phyloP scores from a whole-genome alignment of 2,888 invertebrate genomes.

The Serrognathus titanus region DNA sequence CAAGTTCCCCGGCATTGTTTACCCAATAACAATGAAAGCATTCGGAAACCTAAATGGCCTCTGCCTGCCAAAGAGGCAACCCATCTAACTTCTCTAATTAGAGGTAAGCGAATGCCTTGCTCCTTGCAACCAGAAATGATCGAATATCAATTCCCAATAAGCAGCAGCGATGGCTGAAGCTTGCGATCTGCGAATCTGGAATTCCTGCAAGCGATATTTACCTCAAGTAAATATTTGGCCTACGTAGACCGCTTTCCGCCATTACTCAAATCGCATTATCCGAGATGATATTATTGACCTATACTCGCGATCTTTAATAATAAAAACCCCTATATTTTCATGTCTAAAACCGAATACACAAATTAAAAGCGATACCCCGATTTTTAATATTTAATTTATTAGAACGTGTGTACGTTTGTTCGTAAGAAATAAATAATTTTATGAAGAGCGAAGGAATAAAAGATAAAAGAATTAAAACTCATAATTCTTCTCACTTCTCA shows the following conservation, averaged over 20 bases:
- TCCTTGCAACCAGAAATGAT: background rate
- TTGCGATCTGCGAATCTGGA: background rate
- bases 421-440: too few relatives aligned
- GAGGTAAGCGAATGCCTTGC: background rate
- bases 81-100: conserved; percentile 1
- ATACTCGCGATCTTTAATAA: too few relatives aligned
- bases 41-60: background rate
- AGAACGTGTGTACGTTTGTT: too few relatives aligned
- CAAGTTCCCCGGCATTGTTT: background rate
- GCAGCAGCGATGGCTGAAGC: background rate
- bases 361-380: too few relatives aligned
- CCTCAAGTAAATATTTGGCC: background rate
- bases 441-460: too few relatives aligned
- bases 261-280: background rate
- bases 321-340: too few relatives aligned
- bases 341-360: too few relatives aligned
- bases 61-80: background rate
- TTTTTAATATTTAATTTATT: too few relatives aligned
- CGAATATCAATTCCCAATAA: background rate
- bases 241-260: background rate
- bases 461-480: too few relatives aligned
- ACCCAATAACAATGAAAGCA: conserved; percentile 1
- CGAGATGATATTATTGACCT: too few relatives aligned
- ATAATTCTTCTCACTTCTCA: too few relatives aligned
- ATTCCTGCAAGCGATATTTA: background rate